Conservation (phyloP, 2,888 invertebrate species). For the Lampropteryx suffumata region DNA sequence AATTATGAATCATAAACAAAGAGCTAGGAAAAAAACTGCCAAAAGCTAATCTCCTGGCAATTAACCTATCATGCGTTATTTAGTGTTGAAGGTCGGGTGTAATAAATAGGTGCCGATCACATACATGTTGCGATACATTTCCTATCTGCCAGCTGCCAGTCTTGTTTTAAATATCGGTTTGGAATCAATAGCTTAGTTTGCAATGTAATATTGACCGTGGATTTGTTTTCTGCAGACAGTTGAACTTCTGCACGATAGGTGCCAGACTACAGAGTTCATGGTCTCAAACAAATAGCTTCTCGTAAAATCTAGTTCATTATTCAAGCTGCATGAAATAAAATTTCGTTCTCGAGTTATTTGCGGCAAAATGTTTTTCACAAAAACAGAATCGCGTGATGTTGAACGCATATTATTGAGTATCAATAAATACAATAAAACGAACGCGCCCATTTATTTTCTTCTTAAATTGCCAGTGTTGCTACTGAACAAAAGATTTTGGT, state of each 20-base stretch:
- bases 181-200: slow-evolving; percentile 10
- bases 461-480: slow-evolving; percentile 51
- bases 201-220: slow-evolving; percentile 1
- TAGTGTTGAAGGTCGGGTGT: slow-evolving; percentile 70
- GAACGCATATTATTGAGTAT: slow-evolving; percentile 33
- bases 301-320: slow-evolving; percentile 16
- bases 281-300: slow-evolving; percentile 7
- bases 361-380: slow-evolving; percentile 29
- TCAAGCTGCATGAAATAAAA: slow-evolving; percentile 9
- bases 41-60: slow-evolving; percentile 78
- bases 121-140: slow-evolving; percentile 42
- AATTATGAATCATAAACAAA: slow-evolving; percentile 80
- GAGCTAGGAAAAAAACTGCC: slow-evolving; percentile 71
- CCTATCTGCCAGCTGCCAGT: slow-evolving; percentile 50
- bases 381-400: slow-evolving; percentile 42
- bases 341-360: slow-evolving; percentile 9
- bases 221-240: slow-evolving; percentile 1
- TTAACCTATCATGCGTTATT: slow-evolving; percentile 77
- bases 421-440: slow-evolving; percentile 44
- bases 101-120: slow-evolving; percentile 55
- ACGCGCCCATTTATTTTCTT: slow-evolving; percentile 49
- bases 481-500: slow-evolving; percentile 57
- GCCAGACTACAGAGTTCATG: slow-evolving; percentile 15
- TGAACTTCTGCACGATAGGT: slow-evolving; percentile 28
- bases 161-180: slow-evolving; percentile 40